Evolutionary conservation across 2,888 invertebrate species (phyloP).

Genomic region (Tryphoninae sp.): DNA sequence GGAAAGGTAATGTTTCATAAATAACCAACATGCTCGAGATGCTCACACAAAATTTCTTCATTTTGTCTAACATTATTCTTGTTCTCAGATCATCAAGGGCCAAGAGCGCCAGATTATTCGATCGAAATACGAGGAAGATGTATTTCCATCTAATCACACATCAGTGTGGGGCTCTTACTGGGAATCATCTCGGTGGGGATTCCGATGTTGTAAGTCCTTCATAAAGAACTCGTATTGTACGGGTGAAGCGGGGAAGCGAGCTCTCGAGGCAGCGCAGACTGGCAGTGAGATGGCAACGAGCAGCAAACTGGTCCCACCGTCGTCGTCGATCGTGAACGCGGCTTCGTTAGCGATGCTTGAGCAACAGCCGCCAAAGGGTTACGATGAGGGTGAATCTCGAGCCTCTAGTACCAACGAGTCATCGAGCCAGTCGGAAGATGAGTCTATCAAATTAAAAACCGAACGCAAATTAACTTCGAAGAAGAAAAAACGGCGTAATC

Average conservation of each 20-base stretch:
- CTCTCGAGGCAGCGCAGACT: constrained; percentile 60
- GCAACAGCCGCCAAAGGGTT: constrained; percentile 62
- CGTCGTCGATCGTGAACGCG: background rate
- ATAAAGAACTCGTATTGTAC: constrained; percentile 95
- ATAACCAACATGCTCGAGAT: background rate
- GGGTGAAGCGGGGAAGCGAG: constrained; percentile 86
- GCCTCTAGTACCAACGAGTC: constrained; percentile 70
- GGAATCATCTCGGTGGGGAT: constrained; percentile 97
- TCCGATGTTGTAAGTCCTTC: constrained; percentile 96
- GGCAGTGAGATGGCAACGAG: constrained; percentile 11
- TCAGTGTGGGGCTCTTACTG: constrained; percentile 98
- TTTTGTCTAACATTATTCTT: constrained; percentile 66
- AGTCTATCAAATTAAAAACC: constrained; percentile 75
- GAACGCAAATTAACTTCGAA: constrained; percentile 81
- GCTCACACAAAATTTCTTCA: background rate
- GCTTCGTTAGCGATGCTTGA: constrained; percentile 42
- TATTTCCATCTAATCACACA: constrained; percentile 95
- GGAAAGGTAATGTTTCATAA: constrained; percentile 86
- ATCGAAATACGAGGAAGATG: constrained; percentile 97
- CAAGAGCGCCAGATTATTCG: constrained; percentile 93
- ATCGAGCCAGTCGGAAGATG: constrained; percentile 82
- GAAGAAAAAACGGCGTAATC: constrained; percentile 83
- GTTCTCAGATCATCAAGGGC: constrained; percentile 85
- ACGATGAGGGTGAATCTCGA: constrained; percentile 71
- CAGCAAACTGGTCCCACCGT: constrained; percentile 11